These are phyloP conservation scores for Chionis minor DNA, from an alignment of 2,113 vertebrate genomes.

Conservation along the genomic window DNA sequence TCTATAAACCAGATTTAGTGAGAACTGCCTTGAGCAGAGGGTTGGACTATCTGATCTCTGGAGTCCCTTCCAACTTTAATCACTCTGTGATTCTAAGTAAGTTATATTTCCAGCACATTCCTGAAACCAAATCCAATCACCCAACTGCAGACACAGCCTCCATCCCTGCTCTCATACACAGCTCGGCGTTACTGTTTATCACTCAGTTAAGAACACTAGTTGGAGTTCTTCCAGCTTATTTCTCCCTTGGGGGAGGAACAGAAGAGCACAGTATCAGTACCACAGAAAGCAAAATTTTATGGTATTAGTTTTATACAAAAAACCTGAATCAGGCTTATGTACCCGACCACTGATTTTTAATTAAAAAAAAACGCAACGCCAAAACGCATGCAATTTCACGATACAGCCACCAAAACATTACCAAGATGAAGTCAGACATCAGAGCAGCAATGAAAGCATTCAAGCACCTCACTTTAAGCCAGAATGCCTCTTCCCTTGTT, in stretches of 20 bases:
- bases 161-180: neutral
- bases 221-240: neutral
- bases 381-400: rapidly evolving
- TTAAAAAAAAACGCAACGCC: neutral
- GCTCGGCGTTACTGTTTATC: neutral
- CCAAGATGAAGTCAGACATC: neutral
- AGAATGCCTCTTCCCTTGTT: neutral
- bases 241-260: neutral
- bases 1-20: neutral
- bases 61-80: neutral
- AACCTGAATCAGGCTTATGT: neutral
- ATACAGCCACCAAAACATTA: neutral
- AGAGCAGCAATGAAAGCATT: neutral
- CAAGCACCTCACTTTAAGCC: neutral
- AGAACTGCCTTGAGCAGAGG: neutral
- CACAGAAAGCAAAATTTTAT: neutral
- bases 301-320: neutral
- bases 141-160: neutral
- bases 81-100: neutral
- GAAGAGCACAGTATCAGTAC: neutral
- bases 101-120: neutral
- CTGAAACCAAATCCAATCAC: neutral
- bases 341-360: neutral
- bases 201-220: neutral
- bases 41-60: neutral